These are phyloP conservation scores for Candidula unifasciata DNA, from an alignment of 2,888 invertebrate species.

Conservation along the genomic window DNA sequence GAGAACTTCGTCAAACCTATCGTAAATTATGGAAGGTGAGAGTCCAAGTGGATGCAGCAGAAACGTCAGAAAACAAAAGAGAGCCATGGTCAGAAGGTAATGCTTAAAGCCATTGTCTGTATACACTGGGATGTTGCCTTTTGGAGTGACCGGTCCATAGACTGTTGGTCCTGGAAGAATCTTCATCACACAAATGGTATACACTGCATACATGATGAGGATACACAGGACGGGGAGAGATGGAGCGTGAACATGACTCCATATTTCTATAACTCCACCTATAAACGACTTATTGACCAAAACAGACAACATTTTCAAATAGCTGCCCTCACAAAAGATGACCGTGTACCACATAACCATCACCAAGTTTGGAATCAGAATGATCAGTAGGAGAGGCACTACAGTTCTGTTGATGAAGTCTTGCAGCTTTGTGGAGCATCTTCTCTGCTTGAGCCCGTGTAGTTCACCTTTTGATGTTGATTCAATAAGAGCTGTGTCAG, in stretches of 20 bases:
- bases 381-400: constrained; percentile 67
- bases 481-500: background rate
- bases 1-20: constrained; percentile 79
- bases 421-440: constrained; percentile 52
- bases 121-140: constrained; percentile 79
- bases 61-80: constrained; percentile 73
- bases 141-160: constrained; percentile 79
- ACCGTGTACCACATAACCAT: constrained; percentile 61
- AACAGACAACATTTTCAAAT: constrained; percentile 55
- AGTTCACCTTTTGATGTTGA: constrained; percentile 60
- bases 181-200: constrained; percentile 78
- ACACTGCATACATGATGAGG: constrained; percentile 72
- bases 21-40: constrained; percentile 77
- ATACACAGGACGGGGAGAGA: constrained; percentile 64
- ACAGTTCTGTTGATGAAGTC: constrained; percentile 63
- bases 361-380: constrained; percentile 66
- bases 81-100: constrained; percentile 77
- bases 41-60: constrained; percentile 71
- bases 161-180: constrained; percentile 77
- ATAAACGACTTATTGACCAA: constrained; percentile 57
- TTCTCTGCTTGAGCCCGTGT: constrained; percentile 58
- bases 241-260: constrained; percentile 66
- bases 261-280: constrained; percentile 65
- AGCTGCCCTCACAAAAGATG: constrained; percentile 67
- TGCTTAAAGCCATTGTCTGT: constrained; percentile 80